These are phyloP conservation scores for Caenorhabditis remanei DNA, from an alignment of 1,140 invertebrate genomes.

Conservation along the genomic window DNA sequence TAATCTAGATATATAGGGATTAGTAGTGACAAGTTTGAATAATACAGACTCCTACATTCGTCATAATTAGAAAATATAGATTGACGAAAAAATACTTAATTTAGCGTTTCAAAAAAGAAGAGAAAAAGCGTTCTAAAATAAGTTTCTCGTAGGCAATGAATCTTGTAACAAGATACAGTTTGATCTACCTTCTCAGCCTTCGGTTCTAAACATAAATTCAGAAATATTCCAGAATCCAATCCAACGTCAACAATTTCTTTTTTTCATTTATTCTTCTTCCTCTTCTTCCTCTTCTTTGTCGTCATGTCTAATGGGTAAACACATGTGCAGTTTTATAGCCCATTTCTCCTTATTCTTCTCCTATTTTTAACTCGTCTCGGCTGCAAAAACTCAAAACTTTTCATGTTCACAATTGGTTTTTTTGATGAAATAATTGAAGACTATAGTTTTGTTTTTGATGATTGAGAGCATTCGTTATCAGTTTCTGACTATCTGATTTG, in stretches of 20 bases:
- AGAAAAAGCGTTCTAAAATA: no score
- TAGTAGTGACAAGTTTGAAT: no score
- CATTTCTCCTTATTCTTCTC: background rate
- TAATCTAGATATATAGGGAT: no score
- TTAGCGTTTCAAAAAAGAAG: no score
- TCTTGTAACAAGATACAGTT: no score
- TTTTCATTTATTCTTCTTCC: background rate
- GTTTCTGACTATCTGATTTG: constrained; percentile 31
- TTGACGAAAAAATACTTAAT: no score
- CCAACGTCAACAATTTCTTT: constrained; percentile 1
- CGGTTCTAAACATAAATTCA: background rate
- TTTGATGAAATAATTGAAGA: background rate
- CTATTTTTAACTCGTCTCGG: constrained; percentile 15
- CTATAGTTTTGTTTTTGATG: constrained; percentile 9
- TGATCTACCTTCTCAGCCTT: background rate
- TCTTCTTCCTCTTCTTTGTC: background rate
- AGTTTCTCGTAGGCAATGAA: no score
- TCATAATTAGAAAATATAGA: no score
- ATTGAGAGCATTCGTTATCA: background rate
- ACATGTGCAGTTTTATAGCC: constrained; percentile 40
- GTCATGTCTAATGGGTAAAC: constrained; percentile 51
- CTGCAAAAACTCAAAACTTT: background rate
- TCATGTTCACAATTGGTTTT: background rate
- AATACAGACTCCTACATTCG: no score
- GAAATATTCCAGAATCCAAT: background rate